Evolutionary conservation across 2,113 vertebrate genomes (phyloP).

Genomic region (Prietella phreatophila): DNA sequence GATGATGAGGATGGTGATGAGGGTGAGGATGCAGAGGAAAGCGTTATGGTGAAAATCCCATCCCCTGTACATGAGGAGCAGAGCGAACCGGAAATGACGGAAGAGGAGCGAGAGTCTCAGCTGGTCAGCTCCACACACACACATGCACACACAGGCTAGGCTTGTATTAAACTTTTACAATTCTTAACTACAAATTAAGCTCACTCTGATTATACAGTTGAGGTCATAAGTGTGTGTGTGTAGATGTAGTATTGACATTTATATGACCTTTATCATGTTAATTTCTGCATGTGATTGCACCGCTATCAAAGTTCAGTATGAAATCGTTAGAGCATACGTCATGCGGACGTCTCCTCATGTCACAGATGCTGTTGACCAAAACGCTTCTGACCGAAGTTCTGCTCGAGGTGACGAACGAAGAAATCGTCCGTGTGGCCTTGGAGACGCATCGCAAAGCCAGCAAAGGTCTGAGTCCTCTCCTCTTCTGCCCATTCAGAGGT

Average conservation of each 20-base stretch:
- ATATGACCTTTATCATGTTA: no score
- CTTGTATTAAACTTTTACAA: neutral
- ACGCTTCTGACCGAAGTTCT: slow-evolving; percentile 95
- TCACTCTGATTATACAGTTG: neutral
- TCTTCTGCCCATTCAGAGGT: slow-evolving; percentile 55
- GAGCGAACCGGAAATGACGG: slow-evolving; percentile 95
- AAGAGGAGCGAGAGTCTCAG: slow-evolving; percentile 96
- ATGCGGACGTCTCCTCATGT: neutral
- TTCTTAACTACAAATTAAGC: neutral
- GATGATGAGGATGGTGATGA: slow-evolving; percentile 82
- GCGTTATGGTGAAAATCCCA: slow-evolving; percentile 76
- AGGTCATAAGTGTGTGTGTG: no score
- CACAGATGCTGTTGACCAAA: slow-evolving; percentile 93
- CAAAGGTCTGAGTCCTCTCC: slow-evolving; percentile 82
- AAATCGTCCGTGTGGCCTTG: slow-evolving; percentile 90
- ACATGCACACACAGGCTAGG: neutral
- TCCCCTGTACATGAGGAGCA: slow-evolving; percentile 90
- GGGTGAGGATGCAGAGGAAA: slow-evolving; percentile 80
- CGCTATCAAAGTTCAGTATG: no score
- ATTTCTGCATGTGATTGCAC: no score
- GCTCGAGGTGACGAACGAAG: slow-evolving; percentile 96
- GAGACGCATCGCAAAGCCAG: slow-evolving; percentile 95
- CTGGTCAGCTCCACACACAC: slow-evolving; percentile 74
- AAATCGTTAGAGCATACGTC: neutral
- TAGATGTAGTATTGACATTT: neutral